Evolutionary conservation across 2,888 invertebrate species (phyloP), one percentile per base, ranked within the genome.

Genomic region (Theretra japonica): DNA sequence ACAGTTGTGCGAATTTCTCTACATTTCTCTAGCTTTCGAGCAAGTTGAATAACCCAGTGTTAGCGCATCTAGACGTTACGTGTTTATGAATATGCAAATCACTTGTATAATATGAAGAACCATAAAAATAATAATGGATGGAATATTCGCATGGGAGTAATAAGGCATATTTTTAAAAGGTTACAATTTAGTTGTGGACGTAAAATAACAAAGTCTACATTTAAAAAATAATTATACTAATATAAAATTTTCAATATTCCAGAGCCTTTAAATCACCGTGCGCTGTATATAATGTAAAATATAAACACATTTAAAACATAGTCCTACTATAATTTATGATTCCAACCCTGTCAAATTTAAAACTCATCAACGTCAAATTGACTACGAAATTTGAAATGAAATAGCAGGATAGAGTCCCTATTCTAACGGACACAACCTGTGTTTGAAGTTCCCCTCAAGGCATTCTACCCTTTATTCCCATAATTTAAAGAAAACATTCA

Each of bases 1-100:
- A 85, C 87, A 86, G 81, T 83, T 86, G 87, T 83, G 88, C 84
- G 88, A 90, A 90, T 92, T 90, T 92, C 91, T 90, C 91, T 86
- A 77, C 90, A 90, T 92, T 92, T 93, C 92, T 92, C 90, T 85
- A 86, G 92, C 93, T 92, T 93, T 92, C 83, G 90, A 85, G 75
- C 75, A 82, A 70, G 92, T 93, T 93, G 91, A 93, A 93, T 91
- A 92, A 93, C 92, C 90, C 82, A 76, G 74, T 75, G 86, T 86
- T 84, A 86, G 82, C 84, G 83, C 86, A 88, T 89, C 83, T 83
- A 75, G 73, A 84, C 86, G 90, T 90, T 90, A 86, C 86, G 83
- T 85, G 85, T 79, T 82, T 79, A 75, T 79, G 73, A 69, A 69
- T 72, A 69, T 71, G 68, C 57, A 72, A 30, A 72, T 25, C 30